These are phyloP conservation scores for Pelmatolapia mariae DNA, from an alignment of 2,113 vertebrate genomes.

Conservation along the genomic window DNA sequence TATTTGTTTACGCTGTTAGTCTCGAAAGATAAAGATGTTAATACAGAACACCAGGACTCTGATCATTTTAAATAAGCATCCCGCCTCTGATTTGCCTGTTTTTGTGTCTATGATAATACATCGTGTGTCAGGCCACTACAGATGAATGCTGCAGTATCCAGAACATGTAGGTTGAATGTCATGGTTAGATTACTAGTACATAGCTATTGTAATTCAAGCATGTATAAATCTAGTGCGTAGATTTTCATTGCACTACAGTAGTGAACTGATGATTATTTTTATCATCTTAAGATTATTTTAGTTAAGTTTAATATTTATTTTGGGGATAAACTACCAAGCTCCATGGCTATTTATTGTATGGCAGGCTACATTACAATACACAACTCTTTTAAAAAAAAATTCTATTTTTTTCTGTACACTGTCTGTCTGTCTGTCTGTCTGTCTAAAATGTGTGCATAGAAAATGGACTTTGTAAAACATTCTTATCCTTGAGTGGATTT, in stretches of 20 bases:
- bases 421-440: neutral
- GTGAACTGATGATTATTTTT: neutral
- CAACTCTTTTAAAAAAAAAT: neutral
- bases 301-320: neutral
- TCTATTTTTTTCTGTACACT: neutral
- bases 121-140: neutral
- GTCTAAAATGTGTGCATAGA: neutral
- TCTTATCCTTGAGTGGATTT: neutral
- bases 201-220: neutral
- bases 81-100: neutral
- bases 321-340: neutral
- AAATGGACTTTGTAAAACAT: neutral
- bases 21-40: neutral
- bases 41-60: neutral
- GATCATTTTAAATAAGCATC: neutral
- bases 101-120: neutral
- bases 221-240: neutral
- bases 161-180: neutral
- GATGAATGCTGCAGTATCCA: neutral
- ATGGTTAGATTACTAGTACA: neutral
- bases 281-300: neutral
- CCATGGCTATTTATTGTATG: neutral
- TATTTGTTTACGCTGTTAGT: constrained; percentile 2
- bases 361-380: neutral
- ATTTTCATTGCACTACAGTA: neutral